A percentile compares a stretch with the other conserved stretches of the same genome.
phyloP scores from a whole-genome alignment of 2,113 vertebrate species.

The Oceanodroma tethys region DNA sequence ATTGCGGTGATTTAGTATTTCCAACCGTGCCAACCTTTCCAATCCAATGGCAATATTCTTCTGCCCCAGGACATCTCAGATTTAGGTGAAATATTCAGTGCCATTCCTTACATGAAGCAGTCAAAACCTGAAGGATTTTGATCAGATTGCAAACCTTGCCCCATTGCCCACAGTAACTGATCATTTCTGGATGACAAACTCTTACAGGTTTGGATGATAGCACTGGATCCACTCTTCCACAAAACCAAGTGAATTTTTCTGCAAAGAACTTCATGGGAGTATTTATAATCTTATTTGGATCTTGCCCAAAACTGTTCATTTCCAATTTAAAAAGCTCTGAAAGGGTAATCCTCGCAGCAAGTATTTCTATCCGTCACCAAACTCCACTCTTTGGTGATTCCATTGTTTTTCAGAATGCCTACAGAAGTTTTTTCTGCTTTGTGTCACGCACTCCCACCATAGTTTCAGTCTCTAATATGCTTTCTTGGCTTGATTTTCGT shows the following conservation, averaged over 20 bases:
- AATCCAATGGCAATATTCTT: neutral
- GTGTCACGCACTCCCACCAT: neutral
- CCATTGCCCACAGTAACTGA: neutral
- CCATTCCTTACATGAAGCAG: fast-evolving
- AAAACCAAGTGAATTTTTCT: neutral
- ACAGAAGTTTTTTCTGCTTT: neutral
- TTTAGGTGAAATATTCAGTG: neutral
- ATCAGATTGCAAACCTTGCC: fast-evolving
- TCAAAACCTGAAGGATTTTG: neutral
- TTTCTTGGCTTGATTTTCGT: neutral
- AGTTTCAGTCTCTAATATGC: neutral
- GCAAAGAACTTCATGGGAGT: neutral
- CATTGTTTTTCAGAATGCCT: neutral
- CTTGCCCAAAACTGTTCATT: neutral
- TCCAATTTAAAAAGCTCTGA: neutral
- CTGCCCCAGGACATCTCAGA: neutral
- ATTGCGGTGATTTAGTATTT: fast-evolving
- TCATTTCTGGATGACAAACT: neutral
- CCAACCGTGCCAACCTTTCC: neutral
- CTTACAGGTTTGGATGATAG: neutral
- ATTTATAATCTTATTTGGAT: neutral
- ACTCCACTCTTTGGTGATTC: neutral
- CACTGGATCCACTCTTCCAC: neutral
- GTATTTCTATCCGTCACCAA: neutral
- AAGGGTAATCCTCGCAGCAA: neutral